Evolutionary conservation across 1,140 invertebrate species (phyloP).

Genomic region (Atta colombica): DNA sequence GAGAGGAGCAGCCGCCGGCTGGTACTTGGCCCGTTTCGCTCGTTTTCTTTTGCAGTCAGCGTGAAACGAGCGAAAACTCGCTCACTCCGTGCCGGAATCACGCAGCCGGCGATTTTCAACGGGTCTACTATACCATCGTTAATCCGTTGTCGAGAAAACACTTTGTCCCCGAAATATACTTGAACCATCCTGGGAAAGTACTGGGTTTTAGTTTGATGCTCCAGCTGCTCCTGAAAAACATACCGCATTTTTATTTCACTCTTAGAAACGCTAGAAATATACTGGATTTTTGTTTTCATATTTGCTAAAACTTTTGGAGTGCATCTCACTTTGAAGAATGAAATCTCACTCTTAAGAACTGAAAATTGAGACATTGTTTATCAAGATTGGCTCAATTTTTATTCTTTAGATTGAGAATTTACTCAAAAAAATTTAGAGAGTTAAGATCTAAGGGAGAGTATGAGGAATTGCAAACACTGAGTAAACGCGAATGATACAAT

Average conservation of each 20-base stretch:
- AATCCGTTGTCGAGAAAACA: slow-evolving; percentile 22
- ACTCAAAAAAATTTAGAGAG: too few species aligned
- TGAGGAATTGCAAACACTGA: too few species aligned
- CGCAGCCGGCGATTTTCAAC: slow-evolving; percentile 38
- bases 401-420: too few species aligned
- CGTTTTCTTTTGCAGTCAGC: slow-evolving; percentile 57
- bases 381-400: too few species aligned
- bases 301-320: not conserved
- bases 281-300: slow-evolving; percentile 18
- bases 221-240: not conserved
- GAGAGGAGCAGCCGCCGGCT: slow-evolving; percentile 12
- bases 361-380: too few species aligned
- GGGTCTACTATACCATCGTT: slow-evolving; percentile 18
- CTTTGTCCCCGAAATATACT: not conserved
- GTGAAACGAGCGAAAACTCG: slow-evolving; percentile 63
- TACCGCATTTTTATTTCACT: not conserved
- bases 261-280: slow-evolving; percentile 1
- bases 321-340: too few species aligned
- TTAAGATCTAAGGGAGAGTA: too few species aligned
- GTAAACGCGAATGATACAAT: too few species aligned
- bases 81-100: slow-evolving; percentile 29
- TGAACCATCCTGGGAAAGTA: not conserved
- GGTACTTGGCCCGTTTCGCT: slow-evolving; percentile 50
- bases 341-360: too few species aligned
- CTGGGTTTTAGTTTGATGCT: not conserved